Percentiles rank a stretch among this genome's conserved stretches.
Conservation (phyloP, 2,113 vertebrate species). For the Craseonycteris thonglongyai region DNA sequence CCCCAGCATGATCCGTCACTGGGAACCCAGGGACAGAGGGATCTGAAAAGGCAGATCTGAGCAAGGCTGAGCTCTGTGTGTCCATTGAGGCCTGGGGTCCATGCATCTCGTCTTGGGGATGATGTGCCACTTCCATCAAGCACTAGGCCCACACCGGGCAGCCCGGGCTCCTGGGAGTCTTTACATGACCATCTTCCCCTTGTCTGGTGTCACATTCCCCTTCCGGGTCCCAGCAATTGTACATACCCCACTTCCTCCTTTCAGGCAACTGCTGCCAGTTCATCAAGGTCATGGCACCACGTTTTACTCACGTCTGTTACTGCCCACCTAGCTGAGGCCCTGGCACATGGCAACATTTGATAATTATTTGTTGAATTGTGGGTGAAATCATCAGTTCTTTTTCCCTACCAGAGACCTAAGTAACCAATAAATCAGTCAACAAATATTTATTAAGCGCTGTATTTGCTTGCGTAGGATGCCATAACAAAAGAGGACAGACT, state of each 20-base stretch:
- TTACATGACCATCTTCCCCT: accelerated
- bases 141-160: background rate
- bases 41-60: background rate
- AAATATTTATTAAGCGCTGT: background rate
- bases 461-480: background rate
- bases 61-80: background rate
- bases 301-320: background rate
- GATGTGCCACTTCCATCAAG: accelerated
- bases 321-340: background rate
- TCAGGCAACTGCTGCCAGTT: background rate
- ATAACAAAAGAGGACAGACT: background rate
- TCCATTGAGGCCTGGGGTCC: background rate
- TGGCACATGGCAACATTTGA: background rate
- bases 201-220: background rate
- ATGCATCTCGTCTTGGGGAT: background rate
- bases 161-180: background rate
- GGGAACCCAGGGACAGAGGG: background rate
- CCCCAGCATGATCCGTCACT: background rate
- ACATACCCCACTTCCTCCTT: background rate
- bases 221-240: background rate
- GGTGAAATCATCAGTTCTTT: background rate
- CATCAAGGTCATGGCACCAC: background rate
- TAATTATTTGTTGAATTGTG: background rate
- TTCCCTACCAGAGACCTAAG: background rate
- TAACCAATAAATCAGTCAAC: background rate